Evolutionary conservation across 2,113 vertebrate species (phyloP).

Genomic region (Plotosus lineatus): DNA sequence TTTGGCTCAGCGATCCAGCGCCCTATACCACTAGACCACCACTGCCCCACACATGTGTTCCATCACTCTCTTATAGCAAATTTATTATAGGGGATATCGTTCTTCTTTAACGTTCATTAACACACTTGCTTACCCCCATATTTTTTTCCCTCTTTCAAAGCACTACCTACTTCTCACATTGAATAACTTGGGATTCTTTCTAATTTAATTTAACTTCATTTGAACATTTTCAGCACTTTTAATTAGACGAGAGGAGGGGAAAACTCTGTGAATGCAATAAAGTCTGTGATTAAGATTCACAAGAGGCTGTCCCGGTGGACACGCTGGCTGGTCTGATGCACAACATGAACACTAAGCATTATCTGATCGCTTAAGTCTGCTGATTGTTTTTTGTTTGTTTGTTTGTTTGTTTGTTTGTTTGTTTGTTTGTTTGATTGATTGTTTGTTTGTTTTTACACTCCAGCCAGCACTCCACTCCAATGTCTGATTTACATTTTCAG

Average conservation of each 20-base stretch:
- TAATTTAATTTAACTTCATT: slow-evolving; percentile 55
- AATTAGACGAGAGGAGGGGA: slow-evolving; percentile 54
- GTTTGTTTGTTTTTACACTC: not conserved
- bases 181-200: slow-evolving; percentile 26
- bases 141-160: slow-evolving; percentile 10
- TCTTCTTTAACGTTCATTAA: not conserved
- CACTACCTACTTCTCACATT: slow-evolving; percentile 23
- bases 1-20: no score
- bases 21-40: no score
- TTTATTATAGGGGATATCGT: not conserved
- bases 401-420: no score
- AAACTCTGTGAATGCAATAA: slow-evolving; percentile 57
- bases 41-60: no score
- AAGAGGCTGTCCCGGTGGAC: slow-evolving; percentile 51
- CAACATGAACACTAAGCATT: slow-evolving; percentile 57
- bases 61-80: slow-evolving; percentile 1
- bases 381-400: slow-evolving; percentile 29
- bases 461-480: slow-evolving; percentile 27
- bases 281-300: slow-evolving; percentile 57
- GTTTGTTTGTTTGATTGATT: no score
- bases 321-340: slow-evolving; percentile 56
- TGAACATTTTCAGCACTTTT: slow-evolving; percentile 62
- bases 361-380: slow-evolving; percentile 43
- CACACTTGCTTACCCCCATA: not conserved
- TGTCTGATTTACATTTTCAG: no score